Base-by-base conservation (phyloP, 2,113 vertebrate species). In the Fulica atra region DNA sequence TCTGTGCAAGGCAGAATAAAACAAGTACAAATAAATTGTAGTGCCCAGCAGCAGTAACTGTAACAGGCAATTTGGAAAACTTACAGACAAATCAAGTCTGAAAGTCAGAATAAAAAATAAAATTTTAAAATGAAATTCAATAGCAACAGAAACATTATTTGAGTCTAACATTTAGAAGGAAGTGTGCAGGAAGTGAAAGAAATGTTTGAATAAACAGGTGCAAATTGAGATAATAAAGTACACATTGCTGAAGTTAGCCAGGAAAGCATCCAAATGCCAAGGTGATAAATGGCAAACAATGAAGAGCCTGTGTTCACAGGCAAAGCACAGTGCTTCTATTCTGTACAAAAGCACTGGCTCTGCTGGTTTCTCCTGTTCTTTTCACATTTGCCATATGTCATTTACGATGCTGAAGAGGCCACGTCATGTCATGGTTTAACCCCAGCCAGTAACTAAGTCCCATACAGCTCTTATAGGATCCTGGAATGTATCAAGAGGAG, bases 361-460 rank as follows among this genome's bases (percentile, higher is more conserved):
- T 53, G 40, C 69, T 10, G 0, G 18, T 48, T 86, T 42, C 72
- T 81, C 36, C 8, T 29, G 2, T 70, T 66, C 68, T 48, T 69
- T 66, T 44, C 64, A 5, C 36, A n/a, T 48, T 17, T 38, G 40
- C 79, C 14, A 0, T 48, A 7, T 13, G 33, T 38, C 2, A 0
- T 35, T 1, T 1, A 3, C 10, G 10, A 24, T 42, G 40, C 36
- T 48, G 64, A 61, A 16, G 68, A 70, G 69, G 38, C 26, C 14
- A 16, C 8, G 26, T 53, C 51, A 16, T 28, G 51, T 53, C 51
- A 26, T 53, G 51, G 25, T 53, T 53, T 25, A 53, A 53, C 25
- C 51, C 25, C 51, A 53, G 51, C 50, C 51, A 53, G 51, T 26
- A 53, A 26, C 51, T 53, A 28, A 53, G 51, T 26, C 14, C 25